Percentiles rank a stretch among this genome's conserved stretches.
phyloP scores from a whole-genome alignment of 2,888 invertebrate genomes.

The Synanthedon formicaeformis region DNA sequence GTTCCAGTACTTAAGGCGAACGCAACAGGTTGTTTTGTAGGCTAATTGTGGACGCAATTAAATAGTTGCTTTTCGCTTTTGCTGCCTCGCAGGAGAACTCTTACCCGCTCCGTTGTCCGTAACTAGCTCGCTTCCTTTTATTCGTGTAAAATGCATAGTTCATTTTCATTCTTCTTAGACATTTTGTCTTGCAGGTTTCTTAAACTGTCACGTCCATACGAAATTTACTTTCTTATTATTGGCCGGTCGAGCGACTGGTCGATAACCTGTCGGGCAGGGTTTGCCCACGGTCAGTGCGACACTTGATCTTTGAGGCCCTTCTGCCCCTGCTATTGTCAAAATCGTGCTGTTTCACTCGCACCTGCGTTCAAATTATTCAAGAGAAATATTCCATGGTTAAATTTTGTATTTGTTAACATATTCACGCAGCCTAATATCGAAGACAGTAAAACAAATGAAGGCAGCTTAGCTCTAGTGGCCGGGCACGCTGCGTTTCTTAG shows the following conservation, averaged over 20 bases:
- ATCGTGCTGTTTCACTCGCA: no score
- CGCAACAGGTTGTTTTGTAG: slow-evolving; percentile 55
- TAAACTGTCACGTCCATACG: not conserved
- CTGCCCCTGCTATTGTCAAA: no score
- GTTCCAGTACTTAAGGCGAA: slow-evolving; percentile 26
- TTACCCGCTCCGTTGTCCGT: slow-evolving; percentile 26
- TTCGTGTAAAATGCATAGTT: slow-evolving; percentile 26
- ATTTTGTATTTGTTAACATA: no score
- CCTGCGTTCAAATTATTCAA: no score
- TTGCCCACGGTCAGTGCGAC: slow-evolving; percentile 60
- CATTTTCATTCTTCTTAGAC: slow-evolving; percentile 26
- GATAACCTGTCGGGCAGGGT: slow-evolving; percentile 45
- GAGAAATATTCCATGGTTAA: no score
- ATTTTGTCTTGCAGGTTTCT: no score
- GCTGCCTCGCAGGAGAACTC: slow-evolving; percentile 20
- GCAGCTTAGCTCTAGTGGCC: no score
- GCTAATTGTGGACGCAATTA: slow-evolving; percentile 53
- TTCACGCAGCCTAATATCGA: no score
- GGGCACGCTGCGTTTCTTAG: no score
- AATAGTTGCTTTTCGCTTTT: slow-evolving; percentile 43
- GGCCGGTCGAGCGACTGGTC: slow-evolving; percentile 27
- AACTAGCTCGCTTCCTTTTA: slow-evolving; percentile 34
- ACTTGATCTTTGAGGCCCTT: slow-evolving; percentile 44
- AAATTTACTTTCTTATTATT: slow-evolving; percentile 37
- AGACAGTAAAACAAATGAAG: no score